phyloP scores from a whole-genome alignment of 2,113 vertebrate genomes.

The Gila orcuttii region DNA sequence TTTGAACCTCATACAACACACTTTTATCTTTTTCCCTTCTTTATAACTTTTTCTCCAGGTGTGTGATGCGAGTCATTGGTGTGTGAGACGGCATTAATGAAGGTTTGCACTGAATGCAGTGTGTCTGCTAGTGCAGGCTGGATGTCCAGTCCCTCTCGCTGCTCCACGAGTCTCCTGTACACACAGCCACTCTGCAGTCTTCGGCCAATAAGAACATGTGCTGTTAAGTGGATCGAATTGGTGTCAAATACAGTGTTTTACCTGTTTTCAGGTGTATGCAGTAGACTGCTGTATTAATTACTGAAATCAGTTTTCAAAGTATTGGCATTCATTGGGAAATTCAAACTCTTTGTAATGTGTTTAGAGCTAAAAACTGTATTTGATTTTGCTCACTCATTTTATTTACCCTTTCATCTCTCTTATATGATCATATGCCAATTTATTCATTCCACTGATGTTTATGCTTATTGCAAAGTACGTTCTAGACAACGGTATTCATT shows the following conservation, averaged over 20 bases:
- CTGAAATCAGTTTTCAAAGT: background rate
- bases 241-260: background rate
- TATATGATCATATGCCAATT: background rate
- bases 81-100: conserved; percentile 88
- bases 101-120: conserved; percentile 97
- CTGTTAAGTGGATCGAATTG: background rate
- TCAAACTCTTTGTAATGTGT: background rate
- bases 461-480: background rate
- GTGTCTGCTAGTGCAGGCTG: conserved; percentile 87
- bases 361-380: background rate
- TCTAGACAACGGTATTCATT: background rate
- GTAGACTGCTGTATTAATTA: conserved; percentile 9
- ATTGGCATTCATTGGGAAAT: background rate
- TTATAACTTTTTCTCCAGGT: conserved; percentile 69
- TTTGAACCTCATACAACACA: background rate
- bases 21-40: background rate
- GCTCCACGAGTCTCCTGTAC: background rate
- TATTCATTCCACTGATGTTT: background rate
- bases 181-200: background rate
- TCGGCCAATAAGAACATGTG: background rate
- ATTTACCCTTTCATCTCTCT: background rate
- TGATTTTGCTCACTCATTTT: background rate
- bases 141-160: conserved; percentile 73
- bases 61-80: conserved; percentile 79
- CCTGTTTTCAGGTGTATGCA: background rate